Conservation (phyloP, 2,113 vertebrate genomes). For the Sus scrofa region DNA sequence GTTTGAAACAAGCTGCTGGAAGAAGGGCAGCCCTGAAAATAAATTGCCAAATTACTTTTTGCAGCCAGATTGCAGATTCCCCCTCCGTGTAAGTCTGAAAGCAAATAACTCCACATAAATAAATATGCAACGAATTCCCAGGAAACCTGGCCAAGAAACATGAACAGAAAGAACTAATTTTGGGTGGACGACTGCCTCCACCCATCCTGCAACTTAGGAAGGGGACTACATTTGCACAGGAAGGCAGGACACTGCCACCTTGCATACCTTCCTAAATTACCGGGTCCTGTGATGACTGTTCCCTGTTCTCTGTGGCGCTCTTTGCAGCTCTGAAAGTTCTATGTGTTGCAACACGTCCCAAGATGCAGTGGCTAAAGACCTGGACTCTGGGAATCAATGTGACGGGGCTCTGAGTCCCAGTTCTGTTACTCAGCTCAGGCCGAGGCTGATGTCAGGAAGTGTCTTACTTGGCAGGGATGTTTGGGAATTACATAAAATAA, state of each 20-base stretch:
- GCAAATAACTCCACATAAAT: constrained; percentile 60
- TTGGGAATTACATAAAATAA: neutral
- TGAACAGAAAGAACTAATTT: constrained; percentile 50
- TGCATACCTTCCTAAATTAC: neutral
- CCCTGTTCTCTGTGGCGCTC: neutral
- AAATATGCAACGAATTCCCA: constrained; percentile 59
- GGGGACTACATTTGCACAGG: neutral
- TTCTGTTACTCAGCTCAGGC: neutral
- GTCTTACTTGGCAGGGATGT: neutral
- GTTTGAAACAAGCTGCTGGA: constrained; percentile 63
- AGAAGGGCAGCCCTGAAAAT: constrained; percentile 68
- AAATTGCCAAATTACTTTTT: constrained; percentile 71
- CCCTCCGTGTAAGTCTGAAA: constrained; percentile 26
- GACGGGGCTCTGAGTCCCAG: neutral
- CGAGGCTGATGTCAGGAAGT: neutral
- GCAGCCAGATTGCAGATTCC: constrained; percentile 71
- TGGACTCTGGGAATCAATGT: neutral
- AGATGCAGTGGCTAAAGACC: neutral
- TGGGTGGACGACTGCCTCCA: neutral
- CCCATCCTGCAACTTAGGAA: neutral
- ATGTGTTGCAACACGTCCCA: neutral
- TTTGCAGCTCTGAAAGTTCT: neutral
- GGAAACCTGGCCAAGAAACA: constrained; percentile 54
- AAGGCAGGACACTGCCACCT: neutral
- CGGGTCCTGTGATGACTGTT: rapidly evolving